A percentile compares a stretch with the other conserved stretches of the same genome.
Evolutionary conservation across 2,113 vertebrate species (phyloP).

Genomic region (Steatornis caripensis): DNA sequence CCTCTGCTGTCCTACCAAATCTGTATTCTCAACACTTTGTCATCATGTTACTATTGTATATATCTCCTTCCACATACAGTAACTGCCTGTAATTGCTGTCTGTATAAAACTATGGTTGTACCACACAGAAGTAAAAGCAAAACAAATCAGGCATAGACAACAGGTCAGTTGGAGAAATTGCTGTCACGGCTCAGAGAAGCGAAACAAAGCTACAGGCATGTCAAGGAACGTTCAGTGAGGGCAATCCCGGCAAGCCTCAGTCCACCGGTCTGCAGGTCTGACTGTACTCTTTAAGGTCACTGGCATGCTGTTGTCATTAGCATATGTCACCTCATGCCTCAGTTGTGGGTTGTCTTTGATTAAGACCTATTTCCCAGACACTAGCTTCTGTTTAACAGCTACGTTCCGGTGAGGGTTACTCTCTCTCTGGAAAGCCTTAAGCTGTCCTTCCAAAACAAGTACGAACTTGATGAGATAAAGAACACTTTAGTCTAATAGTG

Average conservation of each 20-base stretch:
- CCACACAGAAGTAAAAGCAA: not conserved
- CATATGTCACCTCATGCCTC: not conserved
- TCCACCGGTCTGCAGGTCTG: not conserved
- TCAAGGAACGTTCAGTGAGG: too few relatives aligned
- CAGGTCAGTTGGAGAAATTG: not conserved
- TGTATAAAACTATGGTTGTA: rapidly evolving
- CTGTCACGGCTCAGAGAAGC: not conserved
- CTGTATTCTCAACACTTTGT: not conserved
- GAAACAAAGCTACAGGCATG: too few relatives aligned
- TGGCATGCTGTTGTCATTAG: not conserved
- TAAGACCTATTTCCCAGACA: not conserved
- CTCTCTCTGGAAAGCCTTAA: not conserved
- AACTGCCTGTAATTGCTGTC: not conserved
- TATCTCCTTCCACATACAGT: too few relatives aligned
- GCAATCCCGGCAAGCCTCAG: too few relatives aligned
- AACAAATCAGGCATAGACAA: not conserved
- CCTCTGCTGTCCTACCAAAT: not conserved
- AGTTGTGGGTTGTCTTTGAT: not conserved
- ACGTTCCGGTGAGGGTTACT: not conserved
- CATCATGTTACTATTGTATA: not conserved
- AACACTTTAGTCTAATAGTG: not conserved
- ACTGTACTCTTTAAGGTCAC: not conserved
- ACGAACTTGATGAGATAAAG: not conserved
- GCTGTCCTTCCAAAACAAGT: not conserved
- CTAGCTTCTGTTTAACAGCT: not conserved